These are phyloP conservation scores for Balanococcus diminutus DNA, from an alignment of 2,888 invertebrate species.

Conservation along the genomic window DNA sequence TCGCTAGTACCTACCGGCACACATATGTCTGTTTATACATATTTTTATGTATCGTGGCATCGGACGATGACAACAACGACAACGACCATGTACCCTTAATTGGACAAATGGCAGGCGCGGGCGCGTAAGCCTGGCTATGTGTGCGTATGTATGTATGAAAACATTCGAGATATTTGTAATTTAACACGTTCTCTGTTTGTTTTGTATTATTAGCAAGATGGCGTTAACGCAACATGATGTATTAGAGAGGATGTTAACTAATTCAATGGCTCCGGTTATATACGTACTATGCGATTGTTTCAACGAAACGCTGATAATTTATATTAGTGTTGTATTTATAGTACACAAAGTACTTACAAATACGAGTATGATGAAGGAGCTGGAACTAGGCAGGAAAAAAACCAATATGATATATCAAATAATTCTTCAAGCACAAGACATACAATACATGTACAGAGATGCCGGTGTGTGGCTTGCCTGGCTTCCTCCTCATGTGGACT, in stretches of 20 bases:
- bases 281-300: background rate
- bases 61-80: background rate
- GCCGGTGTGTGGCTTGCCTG: background rate
- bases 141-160: background rate
- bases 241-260: slow-evolving; percentile 12
- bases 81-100: slow-evolving; percentile 8
- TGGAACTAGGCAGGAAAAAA: background rate
- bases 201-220: slow-evolving; percentile 15
- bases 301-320: background rate
- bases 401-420: background rate
- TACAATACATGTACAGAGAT: background rate
- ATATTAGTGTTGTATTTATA: background rate
- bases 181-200: slow-evolving; percentile 9
- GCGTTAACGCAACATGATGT: slow-evolving; percentile 39
- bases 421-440: background rate
- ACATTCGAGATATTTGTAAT: slow-evolving; percentile 32
- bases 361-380: background rate
- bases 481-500: background rate
- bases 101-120: slow-evolving; percentile 8
- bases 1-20: background rate
- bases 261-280: background rate
- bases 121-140: background rate
- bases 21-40: background rate
- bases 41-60: background rate
- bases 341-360: background rate